phyloP scores from a whole-genome alignment of 2,888 invertebrate genomes.

The Drosophila limbata region DNA sequence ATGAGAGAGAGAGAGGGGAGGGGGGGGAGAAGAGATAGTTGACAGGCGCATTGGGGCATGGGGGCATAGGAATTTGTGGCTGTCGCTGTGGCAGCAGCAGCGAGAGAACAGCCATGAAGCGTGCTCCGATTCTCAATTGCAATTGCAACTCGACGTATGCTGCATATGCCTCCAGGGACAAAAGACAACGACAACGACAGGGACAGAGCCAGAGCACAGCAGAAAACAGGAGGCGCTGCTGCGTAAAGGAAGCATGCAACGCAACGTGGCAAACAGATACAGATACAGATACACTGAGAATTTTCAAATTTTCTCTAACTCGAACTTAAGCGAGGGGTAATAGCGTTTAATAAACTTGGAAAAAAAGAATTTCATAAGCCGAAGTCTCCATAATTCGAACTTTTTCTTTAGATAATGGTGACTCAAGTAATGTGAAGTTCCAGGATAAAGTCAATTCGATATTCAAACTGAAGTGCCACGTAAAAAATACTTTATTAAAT shows the following conservation, averaged over 20 bases:
- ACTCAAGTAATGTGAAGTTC: too few species aligned
- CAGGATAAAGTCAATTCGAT: too few species aligned
- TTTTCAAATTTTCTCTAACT: too few species aligned
- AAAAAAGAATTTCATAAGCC: too few species aligned
- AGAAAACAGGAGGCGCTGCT: slow-evolving; percentile 18
- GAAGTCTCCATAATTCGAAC: too few species aligned
- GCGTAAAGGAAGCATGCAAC: slow-evolving; percentile 41
- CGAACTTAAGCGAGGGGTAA: too few species aligned
- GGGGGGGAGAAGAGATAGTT: background rate
- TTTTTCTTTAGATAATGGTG: too few species aligned
- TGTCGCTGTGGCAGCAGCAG: background rate
- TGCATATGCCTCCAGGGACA: slow-evolving; percentile 78
- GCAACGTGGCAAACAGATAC: slow-evolving; percentile 1
- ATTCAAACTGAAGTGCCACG: too few species aligned
- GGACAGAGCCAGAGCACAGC: background rate
- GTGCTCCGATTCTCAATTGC: slow-evolving; percentile 81
- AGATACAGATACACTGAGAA: slow-evolving; percentile 8
- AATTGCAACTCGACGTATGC: slow-evolving; percentile 40
- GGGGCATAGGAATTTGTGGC: slow-evolving; percentile 70
- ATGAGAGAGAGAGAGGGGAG: background rate
- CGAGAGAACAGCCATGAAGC: slow-evolving; percentile 46
- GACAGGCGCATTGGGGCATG: slow-evolving; percentile 32
- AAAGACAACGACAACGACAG: slow-evolving; percentile 44
- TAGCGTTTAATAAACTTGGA: too few species aligned
- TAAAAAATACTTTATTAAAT: too few species aligned